Evolutionary conservation across 2,888 invertebrate species (phyloP).

Genomic region (Antheraea assamensis): DNA sequence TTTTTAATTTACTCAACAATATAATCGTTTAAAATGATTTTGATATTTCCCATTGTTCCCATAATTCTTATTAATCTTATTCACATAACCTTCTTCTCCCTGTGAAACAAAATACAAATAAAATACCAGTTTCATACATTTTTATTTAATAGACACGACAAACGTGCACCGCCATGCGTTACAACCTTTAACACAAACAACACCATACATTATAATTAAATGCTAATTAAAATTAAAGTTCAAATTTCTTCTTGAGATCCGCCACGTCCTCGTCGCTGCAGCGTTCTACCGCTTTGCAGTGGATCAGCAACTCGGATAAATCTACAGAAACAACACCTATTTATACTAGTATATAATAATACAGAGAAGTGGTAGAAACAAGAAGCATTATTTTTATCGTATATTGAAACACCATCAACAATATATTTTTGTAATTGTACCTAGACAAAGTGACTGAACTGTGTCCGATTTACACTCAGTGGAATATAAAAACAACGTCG

Average conservation of each 20-base stretch:
- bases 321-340: constrained; percentile 50
- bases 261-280: constrained; percentile 51
- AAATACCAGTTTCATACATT: neutral
- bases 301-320: constrained; percentile 54
- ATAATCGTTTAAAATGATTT: neutral
- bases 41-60: neutral
- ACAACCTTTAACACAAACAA: constrained; percentile 2
- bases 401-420: too few relatives aligned
- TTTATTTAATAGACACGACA: neutral
- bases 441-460: too few relatives aligned
- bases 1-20: neutral
- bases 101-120: neutral
- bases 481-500: too few relatives aligned
- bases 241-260: constrained; percentile 70
- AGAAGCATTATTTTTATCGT: too few relatives aligned
- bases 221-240: constrained; percentile 53
- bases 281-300: constrained; percentile 59
- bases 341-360: too few relatives aligned
- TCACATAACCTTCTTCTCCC: neutral
- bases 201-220: neutral
- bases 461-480: too few relatives aligned
- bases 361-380: too few relatives aligned
- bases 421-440: too few relatives aligned
- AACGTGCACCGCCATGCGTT: neutral
- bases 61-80: too few relatives aligned